Conservation (phyloP, 2,888 invertebrate species). For the Buathra laborator region DNA sequence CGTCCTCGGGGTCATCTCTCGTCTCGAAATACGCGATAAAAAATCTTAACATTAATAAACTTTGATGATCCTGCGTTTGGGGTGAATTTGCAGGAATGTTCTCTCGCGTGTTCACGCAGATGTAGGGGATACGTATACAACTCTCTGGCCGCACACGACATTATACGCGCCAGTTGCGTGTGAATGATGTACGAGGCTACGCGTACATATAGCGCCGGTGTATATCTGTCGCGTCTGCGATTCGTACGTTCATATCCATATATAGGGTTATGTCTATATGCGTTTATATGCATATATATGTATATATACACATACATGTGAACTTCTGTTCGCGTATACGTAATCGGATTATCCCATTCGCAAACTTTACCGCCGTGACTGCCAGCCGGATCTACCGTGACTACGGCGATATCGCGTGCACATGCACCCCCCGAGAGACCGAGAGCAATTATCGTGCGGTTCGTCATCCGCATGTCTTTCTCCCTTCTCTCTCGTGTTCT, state of each 20-base stretch:
- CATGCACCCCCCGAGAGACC: conserved; percentile 55
- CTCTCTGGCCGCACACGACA: conserved; percentile 47
- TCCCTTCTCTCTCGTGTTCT: conserved; percentile 41
- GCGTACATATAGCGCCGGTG: conserved; percentile 15
- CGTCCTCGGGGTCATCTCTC: conserved; percentile 3
- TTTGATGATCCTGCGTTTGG: conserved; percentile 46
- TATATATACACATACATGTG: conserved; percentile 5
- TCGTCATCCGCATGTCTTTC: conserved; percentile 62
- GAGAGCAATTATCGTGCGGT: conserved; percentile 68
- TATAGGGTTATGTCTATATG: neutral
- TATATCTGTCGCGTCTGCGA: conserved; percentile 47
- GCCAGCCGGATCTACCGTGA: conserved; percentile 64
- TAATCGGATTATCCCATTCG: conserved; percentile 68
- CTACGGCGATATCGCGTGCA: conserved; percentile 53
- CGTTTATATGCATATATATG: neutral
- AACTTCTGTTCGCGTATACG: conserved; percentile 61
- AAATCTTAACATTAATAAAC: conserved; percentile 46
- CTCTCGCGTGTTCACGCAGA: conserved; percentile 57
- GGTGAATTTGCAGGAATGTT: conserved; percentile 40
- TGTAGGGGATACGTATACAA: conserved; percentile 49
- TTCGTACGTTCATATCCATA: conserved; percentile 13
- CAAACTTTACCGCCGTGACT: conserved; percentile 70
- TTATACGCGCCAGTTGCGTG: conserved; percentile 68
- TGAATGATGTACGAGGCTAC: conserved; percentile 64
- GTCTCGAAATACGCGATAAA: neutral